A percentile compares a stretch with the other conserved stretches of the same genome.
These are phyloP conservation scores for Gymnoscelis rufifasciata DNA, from an alignment of 2,888 invertebrate genomes.

Conservation along the genomic window DNA sequence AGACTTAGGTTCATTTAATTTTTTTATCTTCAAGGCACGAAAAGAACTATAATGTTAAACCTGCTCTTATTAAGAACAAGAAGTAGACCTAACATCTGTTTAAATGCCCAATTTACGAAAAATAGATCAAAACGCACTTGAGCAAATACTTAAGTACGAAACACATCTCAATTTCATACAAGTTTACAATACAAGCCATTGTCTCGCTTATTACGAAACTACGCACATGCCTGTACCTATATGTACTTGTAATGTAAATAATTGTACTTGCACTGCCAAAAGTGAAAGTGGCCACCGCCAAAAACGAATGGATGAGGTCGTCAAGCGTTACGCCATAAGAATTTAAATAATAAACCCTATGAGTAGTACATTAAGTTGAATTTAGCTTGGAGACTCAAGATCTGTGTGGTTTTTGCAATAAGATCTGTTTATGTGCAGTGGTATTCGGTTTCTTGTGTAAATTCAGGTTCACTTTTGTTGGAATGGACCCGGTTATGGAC, in stretches of 20 bases:
- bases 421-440: slow-evolving; percentile 17
- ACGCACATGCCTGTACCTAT: not conserved
- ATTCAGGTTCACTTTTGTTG: slow-evolving; percentile 12
- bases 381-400: slow-evolving; percentile 7
- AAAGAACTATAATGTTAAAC: too few relatives aligned
- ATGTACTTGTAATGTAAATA: slow-evolving; percentile 1
- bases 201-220: slow-evolving; percentile 10
- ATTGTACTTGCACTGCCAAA: slow-evolving; percentile 39
- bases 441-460: slow-evolving; percentile 4
- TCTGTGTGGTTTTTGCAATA: slow-evolving; percentile 26
- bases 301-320: slow-evolving; percentile 52
- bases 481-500: not conserved
- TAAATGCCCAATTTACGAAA: too few relatives aligned
- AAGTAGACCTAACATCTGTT: too few relatives aligned
- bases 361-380: slow-evolving; percentile 6
- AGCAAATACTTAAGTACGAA: not conserved
- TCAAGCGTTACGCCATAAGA: slow-evolving; percentile 42
- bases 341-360: slow-evolving; percentile 22
- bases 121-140: too few relatives aligned
- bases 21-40: too few relatives aligned
- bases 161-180: not conserved
- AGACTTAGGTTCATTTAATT: too few relatives aligned
- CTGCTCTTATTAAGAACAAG: too few relatives aligned
- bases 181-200: not conserved
- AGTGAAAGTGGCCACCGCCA: slow-evolving; percentile 57